Evolutionary conservation across 2,113 vertebrate genomes (phyloP), one percentile per base, ranked within the genome.

Genomic region (Larimichthys polyactis): DNA sequence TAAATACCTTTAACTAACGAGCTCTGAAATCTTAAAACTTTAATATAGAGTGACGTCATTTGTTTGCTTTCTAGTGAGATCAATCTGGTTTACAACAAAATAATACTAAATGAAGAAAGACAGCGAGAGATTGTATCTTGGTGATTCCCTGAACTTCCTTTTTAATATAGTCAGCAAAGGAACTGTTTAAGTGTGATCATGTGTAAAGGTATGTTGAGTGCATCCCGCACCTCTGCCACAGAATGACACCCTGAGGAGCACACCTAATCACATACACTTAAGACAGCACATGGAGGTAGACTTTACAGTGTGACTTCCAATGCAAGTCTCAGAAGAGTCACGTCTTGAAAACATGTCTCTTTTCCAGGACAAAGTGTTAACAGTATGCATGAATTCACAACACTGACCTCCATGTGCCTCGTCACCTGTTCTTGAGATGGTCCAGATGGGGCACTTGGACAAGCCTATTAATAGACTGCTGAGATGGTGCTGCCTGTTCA

Each of bases 301-400:
- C 62, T 58, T 74, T 49, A 48, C 51, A 74, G 60, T 69, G 62
- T 71, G 6, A 55, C 62, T 71, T 22, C 46, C 71, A 49, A 70
- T 36, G 46, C 55, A 68, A 72, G 69, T 79, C 57, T 69, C 46
- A 10, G 22, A 71, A 36, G 51, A 49, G 73, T 46, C 57, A 70
- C 43, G 0, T 62, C 57, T 52, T 69, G 10, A 69, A 85, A 69
- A 72, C 0, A 11, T 49, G 27, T 29, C 24, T 70, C 32, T 70
- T 22, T 32, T 79, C 29, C 46, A 51, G 44, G 69, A 78, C 24
- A 60, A 62, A 60, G 64, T 59, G 48, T 54, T 57, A 82, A 75
- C 29, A 46, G 29, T 43, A 78, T 75, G 77, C 71, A 75, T 84
- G 64, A 16, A 52, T 79, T 81, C 71, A 82, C 68, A 75, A 3